A percentile compares a stretch with the other conserved stretches of the same genome.
These are phyloP conservation scores for Periplaneta americana DNA, from an alignment of 1,140 invertebrate species.

Conservation along the genomic window DNA sequence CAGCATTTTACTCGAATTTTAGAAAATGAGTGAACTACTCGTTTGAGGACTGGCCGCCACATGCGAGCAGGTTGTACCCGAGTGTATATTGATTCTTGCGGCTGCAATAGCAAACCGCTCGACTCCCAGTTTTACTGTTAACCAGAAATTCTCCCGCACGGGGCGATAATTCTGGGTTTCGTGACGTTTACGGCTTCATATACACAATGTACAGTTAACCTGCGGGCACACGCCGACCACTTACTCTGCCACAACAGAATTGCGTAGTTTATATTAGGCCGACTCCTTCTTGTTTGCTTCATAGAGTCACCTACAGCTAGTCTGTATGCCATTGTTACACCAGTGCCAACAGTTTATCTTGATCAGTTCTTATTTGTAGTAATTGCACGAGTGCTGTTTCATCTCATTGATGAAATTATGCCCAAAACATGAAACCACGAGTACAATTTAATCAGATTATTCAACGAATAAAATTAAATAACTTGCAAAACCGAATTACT, in stretches of 20 bases:
- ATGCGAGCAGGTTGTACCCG: background rate
- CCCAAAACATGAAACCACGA: too few relatives aligned
- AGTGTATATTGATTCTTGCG: constrained; percentile 18
- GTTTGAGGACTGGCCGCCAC: background rate
- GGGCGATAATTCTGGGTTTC: constrained; percentile 8
- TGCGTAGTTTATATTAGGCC: background rate
- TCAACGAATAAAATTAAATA: too few relatives aligned
- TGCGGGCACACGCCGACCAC: background rate
- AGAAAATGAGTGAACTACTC: background rate
- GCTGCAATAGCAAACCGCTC: constrained; percentile 13
- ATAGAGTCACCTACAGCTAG: too few relatives aligned
- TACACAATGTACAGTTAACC: background rate
- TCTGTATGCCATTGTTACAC: too few relatives aligned
- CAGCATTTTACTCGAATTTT: background rate
- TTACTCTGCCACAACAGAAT: background rate
- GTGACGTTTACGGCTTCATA: constrained; percentile 16
- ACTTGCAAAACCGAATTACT: too few relatives aligned
- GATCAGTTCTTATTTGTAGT: too few relatives aligned
- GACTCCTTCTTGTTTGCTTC: too few relatives aligned
- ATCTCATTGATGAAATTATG: too few relatives aligned
- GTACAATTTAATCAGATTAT: too few relatives aligned
- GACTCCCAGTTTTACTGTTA: constrained; percentile 4
- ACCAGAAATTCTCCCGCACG: constrained; percentile 4
- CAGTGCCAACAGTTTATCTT: too few relatives aligned
- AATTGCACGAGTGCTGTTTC: too few relatives aligned